phyloP scores from a whole-genome alignment of 2,113 vertebrate species.

The Seriola quinqueradiata region DNA sequence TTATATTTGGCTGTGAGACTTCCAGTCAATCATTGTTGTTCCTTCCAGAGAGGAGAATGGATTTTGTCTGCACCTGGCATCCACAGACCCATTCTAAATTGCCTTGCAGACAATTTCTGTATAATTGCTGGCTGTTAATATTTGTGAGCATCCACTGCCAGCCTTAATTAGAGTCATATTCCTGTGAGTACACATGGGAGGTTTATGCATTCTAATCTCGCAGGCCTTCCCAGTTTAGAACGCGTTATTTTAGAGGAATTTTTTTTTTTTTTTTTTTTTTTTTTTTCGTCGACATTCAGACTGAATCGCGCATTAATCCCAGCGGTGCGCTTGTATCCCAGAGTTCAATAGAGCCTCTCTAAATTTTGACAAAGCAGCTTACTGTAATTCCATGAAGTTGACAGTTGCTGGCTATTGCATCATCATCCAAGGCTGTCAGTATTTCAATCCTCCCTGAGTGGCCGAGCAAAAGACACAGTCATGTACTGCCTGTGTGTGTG shows the following conservation, averaged over 20 bases:
- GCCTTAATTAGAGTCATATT: conserved; percentile 68
- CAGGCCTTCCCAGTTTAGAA: conserved; percentile 42
- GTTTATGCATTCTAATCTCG: conserved; percentile 44
- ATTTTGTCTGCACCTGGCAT: conserved; percentile 67
- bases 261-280: not conserved
- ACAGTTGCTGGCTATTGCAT: conserved; percentile 82
- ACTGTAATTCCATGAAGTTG: conserved; percentile 77
- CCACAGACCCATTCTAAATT: conserved; percentile 56
- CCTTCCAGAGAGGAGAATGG: conserved; percentile 52
- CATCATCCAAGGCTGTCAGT: conserved; percentile 74
- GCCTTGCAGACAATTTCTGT: conserved; percentile 59
- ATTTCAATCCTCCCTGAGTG: conserved; percentile 56
- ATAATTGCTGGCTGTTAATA: conserved; percentile 67
- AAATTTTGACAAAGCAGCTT: conserved; percentile 79
- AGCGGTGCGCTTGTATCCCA: conserved; percentile 41
- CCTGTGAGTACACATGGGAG: conserved; percentile 50
- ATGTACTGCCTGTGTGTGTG: conserved; percentile 7
- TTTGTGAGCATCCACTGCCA: conserved; percentile 61
- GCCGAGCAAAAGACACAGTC: conserved; percentile 41
- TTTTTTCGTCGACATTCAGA: conserved; percentile 30
- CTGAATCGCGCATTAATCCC: conserved; percentile 65
- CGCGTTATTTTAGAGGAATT: conserved; percentile 49
- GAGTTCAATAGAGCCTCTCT: conserved; percentile 70
- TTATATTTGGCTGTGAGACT: conserved; percentile 67
- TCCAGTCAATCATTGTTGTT: conserved; percentile 63